Evolutionary conservation across 2,888 invertebrate genomes (phyloP), one percentile per base, ranked within the genome.

Genomic region (Scrobipalpa atriplicella): DNA sequence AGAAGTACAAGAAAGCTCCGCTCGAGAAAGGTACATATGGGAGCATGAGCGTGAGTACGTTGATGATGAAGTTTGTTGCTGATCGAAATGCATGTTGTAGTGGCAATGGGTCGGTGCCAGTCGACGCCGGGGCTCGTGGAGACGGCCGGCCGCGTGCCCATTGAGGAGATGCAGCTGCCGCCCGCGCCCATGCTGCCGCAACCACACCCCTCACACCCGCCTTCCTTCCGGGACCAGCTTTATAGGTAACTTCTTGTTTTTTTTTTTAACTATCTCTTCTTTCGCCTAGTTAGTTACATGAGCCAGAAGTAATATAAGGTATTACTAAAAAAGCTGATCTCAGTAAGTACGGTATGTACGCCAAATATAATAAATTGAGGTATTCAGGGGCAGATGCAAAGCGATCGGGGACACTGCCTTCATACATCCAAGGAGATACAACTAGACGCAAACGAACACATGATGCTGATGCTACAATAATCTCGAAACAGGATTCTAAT

Each of bases 71-170:
- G 58, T 38, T 58, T 58, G 58, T 58, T 36, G 58, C 58, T 58
- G 29, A 58, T 29, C 13, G 52, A 52, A 29, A 63, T 63, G 51
- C 18, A 60, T 75, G 64, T 88, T 91, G 74, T 93, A 98, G 98
- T 97, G 92, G 97, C 98, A 78, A 96, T 98, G 96, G 97, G 98
- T 79, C 95, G 99, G 82, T 98, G 98, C 88, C 97, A 97, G 85
- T 99, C 99, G 78, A 98, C 99, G 69, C 99, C 99, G 13, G 99
- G 98, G 60, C 94, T 99, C 78, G 96, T 99, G 77, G 99, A 99
- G 92, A 98, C 98, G 68, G 95, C 95, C 76, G 98, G 98, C 68
- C 96, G 97, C 80, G 94, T 98, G 75, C 96, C 98, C 68, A 93
- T 98, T 75, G 98, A 98, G 90, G 92, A 90, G 72, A 92, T 90